Conservation (phyloP, 2,113 vertebrate genomes). For the Paratilapia polleni region DNA sequence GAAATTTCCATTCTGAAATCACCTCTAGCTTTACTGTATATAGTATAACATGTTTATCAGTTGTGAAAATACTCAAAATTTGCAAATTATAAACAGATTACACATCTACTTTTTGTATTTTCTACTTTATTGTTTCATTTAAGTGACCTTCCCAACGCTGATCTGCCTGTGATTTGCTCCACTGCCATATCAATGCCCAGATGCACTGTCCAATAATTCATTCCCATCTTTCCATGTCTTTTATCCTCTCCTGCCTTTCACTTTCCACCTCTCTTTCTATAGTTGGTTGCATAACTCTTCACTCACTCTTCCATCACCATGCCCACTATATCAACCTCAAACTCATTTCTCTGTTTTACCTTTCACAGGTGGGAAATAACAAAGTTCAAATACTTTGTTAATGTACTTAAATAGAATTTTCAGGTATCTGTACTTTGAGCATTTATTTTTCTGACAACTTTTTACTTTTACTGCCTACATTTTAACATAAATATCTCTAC, state of each 20-base stretch:
- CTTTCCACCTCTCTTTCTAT: slow-evolving; percentile 1
- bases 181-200: background rate
- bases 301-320: slow-evolving; percentile 9
- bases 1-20: background rate
- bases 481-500: too few species aligned
- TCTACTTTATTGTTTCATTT: background rate
- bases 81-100: background rate
- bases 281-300: background rate
- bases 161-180: background rate
- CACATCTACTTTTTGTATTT: background rate
- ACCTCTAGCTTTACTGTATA: background rate
- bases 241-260: background rate
- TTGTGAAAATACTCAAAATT: background rate
- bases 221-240: background rate
- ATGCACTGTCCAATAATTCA: background rate
- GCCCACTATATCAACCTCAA: slow-evolving; percentile 17
- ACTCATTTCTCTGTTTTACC: slow-evolving; percentile 13
- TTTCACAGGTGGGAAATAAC: too few species aligned
- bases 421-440: too few species aligned
- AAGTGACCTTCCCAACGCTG: background rate
- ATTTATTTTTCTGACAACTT: too few species aligned
- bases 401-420: too few species aligned
- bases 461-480: too few species aligned
- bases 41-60: background rate
- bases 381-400: too few species aligned